phyloP scores from a whole-genome alignment of 2,797 vertebrate species.

The Stomatorhinus walkeri region DNA sequence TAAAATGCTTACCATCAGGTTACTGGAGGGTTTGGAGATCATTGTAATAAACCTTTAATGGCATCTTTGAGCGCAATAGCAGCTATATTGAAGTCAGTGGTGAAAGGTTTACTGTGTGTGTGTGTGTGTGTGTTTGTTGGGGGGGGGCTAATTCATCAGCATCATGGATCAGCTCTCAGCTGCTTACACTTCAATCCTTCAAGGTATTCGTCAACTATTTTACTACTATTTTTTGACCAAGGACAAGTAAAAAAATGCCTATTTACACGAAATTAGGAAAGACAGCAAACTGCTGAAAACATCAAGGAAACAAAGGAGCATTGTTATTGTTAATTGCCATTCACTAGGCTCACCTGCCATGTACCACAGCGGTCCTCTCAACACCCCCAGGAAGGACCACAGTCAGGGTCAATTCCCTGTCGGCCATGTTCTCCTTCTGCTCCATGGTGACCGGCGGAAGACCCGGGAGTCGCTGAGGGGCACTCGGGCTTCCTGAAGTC shows the following conservation, averaged over 20 bases:
- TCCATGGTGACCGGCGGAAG: slow-evolving; percentile 67
- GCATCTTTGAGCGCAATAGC: background rate
- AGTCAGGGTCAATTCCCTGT: slow-evolving; percentile 77
- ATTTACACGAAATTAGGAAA: background rate
- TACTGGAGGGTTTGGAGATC: slow-evolving; percentile 42
- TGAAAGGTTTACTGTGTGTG: background rate
- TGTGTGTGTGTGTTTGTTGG: background rate
- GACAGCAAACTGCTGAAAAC: background rate
- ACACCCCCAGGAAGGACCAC: slow-evolving; percentile 83
- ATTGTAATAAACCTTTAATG: slow-evolving; percentile 23
- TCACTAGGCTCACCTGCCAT: slow-evolving; percentile 71
- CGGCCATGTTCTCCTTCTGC: slow-evolving; percentile 75
- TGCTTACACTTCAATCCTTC: background rate
- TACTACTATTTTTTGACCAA: background rate
- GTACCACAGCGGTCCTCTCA: slow-evolving; percentile 73
- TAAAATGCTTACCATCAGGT: slow-evolving; percentile 32
- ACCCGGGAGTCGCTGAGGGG: slow-evolving; percentile 59
- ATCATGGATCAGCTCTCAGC: background rate
- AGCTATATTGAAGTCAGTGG: background rate
- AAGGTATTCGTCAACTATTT: background rate
- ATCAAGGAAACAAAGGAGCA: background rate
- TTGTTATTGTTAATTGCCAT: background rate
- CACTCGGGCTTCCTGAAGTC: slow-evolving; percentile 49
- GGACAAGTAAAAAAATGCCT: background rate
- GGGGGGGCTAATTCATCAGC: background rate